These are phyloP conservation scores for Stichodactyla mertensii DNA, from an alignment of 64 coral and sea anemone species.

Conservation along the genomic window DNA sequence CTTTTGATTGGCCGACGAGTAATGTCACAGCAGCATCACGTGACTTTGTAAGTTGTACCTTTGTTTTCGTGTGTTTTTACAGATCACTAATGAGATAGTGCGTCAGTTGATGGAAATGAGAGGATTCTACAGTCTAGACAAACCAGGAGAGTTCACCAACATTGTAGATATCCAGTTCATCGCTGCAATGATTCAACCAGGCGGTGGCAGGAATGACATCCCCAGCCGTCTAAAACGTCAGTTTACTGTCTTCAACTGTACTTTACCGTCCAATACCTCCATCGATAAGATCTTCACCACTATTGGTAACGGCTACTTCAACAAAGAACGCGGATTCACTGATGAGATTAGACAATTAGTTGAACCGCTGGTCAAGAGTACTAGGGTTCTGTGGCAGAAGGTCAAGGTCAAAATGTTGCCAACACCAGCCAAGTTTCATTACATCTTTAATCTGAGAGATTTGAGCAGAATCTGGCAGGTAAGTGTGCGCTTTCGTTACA, in stretches of 20 bases:
- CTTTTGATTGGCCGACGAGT: too few species aligned
- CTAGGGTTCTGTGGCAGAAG: slow-evolving; percentile 87
- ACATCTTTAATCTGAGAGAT: slow-evolving; percentile 98
- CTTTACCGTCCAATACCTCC: slow-evolving; percentile 18
- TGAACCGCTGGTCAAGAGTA: slow-evolving; percentile 52
- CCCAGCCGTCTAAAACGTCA: slow-evolving; percentile 93
- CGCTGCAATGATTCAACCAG: slow-evolving; percentile 96
- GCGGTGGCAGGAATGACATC: slow-evolving; percentile 93
- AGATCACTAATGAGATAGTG: slow-evolving; percentile 98
- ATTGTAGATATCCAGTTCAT: slow-evolving; percentile 96
- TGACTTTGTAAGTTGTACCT: too few species aligned
- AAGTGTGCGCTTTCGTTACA: neutral
- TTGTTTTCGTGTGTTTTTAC: slow-evolving; percentile 12
- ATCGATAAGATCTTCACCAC: slow-evolving; percentile 44
- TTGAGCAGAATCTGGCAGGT: slow-evolving; percentile 98
- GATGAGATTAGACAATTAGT: slow-evolving; percentile 57
- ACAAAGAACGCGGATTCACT: slow-evolving; percentile 61
- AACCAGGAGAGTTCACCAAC: slow-evolving; percentile 94
- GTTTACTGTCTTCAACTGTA: slow-evolving; percentile 76
- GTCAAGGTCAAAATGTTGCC: slow-evolving; percentile 97
- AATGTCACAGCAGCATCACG: too few species aligned
- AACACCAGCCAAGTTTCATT: slow-evolving; percentile 99
- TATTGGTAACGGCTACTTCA: slow-evolving; percentile 83
- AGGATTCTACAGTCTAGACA: slow-evolving; percentile 94
- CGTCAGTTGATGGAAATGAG: slow-evolving; percentile 99